A percentile compares a stretch with the other conserved stretches of the same genome.
These are phyloP conservation scores for Nautilus pompilius DNA, from an alignment of 1,140 invertebrate genomes.

Conservation along the genomic window DNA sequence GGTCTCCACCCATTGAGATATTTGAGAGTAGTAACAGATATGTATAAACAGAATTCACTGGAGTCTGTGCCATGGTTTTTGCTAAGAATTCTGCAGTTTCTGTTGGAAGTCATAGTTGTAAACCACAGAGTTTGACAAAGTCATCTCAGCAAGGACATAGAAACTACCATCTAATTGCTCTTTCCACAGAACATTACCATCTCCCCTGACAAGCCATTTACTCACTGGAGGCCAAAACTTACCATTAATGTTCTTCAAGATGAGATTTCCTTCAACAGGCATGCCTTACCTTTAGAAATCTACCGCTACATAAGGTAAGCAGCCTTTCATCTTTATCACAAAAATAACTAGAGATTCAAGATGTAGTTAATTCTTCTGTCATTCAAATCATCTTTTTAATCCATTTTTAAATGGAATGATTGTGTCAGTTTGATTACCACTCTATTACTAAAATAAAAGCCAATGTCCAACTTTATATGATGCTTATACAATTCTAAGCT, in stretches of 20 bases:
- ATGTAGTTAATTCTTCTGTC: neutral
- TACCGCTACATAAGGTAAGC: constrained; percentile 36
- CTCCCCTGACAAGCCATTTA: constrained; percentile 48
- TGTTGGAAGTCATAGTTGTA: too few relatives aligned
- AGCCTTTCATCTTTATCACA: neutral
- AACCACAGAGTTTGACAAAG: too few relatives aligned
- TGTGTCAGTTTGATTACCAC: neutral
- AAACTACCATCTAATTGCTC: too few relatives aligned
- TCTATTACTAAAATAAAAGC: neutral
- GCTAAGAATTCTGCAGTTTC: too few relatives aligned
- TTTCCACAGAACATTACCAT: too few relatives aligned
- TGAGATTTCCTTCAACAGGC: constrained; percentile 61
- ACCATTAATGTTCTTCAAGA: constrained; percentile 68
- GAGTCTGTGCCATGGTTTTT: too few relatives aligned
- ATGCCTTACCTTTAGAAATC: constrained; percentile 65
- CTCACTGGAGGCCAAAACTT: constrained; percentile 65
- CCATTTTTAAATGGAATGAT: neutral
- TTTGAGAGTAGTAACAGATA: too few relatives aligned
- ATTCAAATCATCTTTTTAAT: neutral
- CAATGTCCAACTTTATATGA: neutral
- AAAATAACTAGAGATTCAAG: too few relatives aligned
- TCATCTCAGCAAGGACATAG: too few relatives aligned
- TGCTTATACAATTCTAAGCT: neutral
- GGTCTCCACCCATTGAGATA: too few relatives aligned
- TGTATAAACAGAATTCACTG: too few relatives aligned